Conservation (phyloP, 1,140 invertebrate genomes). For the Zaprionus tsacasi region DNA sequence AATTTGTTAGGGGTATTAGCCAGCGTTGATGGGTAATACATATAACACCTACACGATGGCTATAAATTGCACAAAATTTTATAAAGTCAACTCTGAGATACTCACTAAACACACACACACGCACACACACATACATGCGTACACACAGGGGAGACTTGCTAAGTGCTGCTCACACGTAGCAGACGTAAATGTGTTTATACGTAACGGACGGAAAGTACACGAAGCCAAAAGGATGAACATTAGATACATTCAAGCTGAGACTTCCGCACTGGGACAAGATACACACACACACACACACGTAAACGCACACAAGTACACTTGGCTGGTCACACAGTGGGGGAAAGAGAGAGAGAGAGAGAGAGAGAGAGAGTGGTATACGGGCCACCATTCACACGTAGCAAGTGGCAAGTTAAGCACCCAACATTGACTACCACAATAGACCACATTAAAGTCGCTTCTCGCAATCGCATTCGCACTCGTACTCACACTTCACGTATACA, state of each 20-base stretch:
- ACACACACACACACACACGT: conserved; percentile 19
- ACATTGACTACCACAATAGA: conserved; percentile 79
- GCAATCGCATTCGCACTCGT: conserved; percentile 8
- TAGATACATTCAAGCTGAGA: conserved; percentile 79
- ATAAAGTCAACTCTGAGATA: conserved; percentile 74
- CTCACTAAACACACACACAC: conserved; percentile 13
- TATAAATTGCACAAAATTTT: conserved; percentile 81
- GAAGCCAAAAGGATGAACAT: conserved; percentile 79
- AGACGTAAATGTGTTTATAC: conserved; percentile 76
- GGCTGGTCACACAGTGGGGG: conserved; percentile 10
- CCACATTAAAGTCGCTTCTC: conserved; percentile 68
- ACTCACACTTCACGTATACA: conserved; percentile 7
- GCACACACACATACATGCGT: not conserved
- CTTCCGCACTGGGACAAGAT: conserved; percentile 57
- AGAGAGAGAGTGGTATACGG: not conserved
- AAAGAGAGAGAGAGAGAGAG: not conserved
- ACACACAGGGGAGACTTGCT: conserved; percentile 48
- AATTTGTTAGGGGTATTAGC: conserved; percentile 78
- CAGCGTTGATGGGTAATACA: conserved; percentile 64
- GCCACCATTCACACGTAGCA: conserved; percentile 45
- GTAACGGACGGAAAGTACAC: conserved; percentile 60
- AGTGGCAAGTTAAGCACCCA: conserved; percentile 77
- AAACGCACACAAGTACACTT: conserved; percentile 23
- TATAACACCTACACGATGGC: conserved; percentile 71
- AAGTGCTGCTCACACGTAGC: conserved; percentile 77